Base-by-base conservation (phyloP, 1,140 invertebrate genomes). In the Lysiphlebus fabarum region DNA sequence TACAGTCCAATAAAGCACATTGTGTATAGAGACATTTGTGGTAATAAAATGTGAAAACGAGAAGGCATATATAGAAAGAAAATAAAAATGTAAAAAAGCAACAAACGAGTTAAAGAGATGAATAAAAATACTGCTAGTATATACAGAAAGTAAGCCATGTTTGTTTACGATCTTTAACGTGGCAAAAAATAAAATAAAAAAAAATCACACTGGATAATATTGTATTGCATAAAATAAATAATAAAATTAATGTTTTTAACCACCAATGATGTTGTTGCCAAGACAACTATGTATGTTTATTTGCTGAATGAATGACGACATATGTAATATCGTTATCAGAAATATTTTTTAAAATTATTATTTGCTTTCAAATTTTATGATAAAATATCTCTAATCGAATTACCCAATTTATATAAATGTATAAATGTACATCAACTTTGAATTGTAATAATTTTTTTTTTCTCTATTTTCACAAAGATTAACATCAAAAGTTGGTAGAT, bases 201-300 rank as follows among this genome's bases (percentile, higher is more conserved):
- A 64, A 59, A 64, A 41, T 64, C 59, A 59, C 36, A 51, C 48
- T 53, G 45, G 59, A 59, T 61, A 59, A 64, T 64, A 56, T 47
- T 56, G 56, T 47, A 60, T 53, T 47, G 43, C 53, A 33, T 53
- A 56, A 61, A 47, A 64, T 64, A 64, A 64, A 64, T 61, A 61
- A 59, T 48, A 64, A 61, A 64, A 56, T 64, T 64, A 64, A 64
- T 64, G 59, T 64, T 56, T 64, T 61, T 54, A 59, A 59, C 58
- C 58, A 43, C 36, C 59, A 45, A 64, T 37, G 56, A 48, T 43
- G 43, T 51, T 26, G 53, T 59, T 64, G 62, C 58, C 59, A 59
- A 56, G 53, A 56, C 43, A 42, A 26, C 17, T 4, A 26, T 17
- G 1, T 45, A 50, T n/a, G n/a, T n/a, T n/a, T 11, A 38, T 47